Conservation (phyloP, 2,888 invertebrate genomes). For the Diaphora mendica region DNA sequence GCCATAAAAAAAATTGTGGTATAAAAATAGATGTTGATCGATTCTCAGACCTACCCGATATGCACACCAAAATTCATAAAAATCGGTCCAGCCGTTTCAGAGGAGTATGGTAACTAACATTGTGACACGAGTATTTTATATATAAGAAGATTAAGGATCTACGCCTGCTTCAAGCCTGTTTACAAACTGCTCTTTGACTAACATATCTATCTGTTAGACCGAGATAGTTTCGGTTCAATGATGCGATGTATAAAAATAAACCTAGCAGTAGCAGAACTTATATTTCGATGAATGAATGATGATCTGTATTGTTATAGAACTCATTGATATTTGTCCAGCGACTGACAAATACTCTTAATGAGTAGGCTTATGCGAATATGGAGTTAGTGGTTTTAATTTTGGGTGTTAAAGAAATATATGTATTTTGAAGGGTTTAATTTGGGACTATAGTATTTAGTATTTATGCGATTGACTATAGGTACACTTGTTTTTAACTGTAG, state of each 20-base stretch:
- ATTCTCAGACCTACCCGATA: too few relatives aligned
- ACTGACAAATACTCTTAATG: not conserved
- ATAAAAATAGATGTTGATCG: too few relatives aligned
- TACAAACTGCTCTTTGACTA: not conserved
- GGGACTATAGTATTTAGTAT: too few relatives aligned
- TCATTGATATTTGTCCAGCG: not conserved
- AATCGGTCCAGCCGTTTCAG: too few relatives aligned
- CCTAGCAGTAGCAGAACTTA: not conserved
- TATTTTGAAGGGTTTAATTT: not conserved
- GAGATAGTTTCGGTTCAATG: constrained; percentile 25
- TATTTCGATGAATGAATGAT: constrained; percentile 5
- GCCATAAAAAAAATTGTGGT: too few relatives aligned
- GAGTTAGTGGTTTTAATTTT: not conserved
- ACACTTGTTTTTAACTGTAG: too few relatives aligned
- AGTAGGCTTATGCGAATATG: not conserved
- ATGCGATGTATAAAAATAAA: constrained; percentile 18
- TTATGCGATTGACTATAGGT: too few relatives aligned
- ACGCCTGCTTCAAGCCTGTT: not conserved
- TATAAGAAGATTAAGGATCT: too few relatives aligned
- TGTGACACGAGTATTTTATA: too few relatives aligned
- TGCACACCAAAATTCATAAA: too few relatives aligned
- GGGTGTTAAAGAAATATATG: too few relatives aligned
- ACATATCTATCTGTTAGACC: not conserved
- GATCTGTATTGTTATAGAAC: not conserved
- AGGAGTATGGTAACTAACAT: too few relatives aligned